Base-by-base conservation (phyloP, 2,888 invertebrate genomes). In the Cephus runcator region DNA sequence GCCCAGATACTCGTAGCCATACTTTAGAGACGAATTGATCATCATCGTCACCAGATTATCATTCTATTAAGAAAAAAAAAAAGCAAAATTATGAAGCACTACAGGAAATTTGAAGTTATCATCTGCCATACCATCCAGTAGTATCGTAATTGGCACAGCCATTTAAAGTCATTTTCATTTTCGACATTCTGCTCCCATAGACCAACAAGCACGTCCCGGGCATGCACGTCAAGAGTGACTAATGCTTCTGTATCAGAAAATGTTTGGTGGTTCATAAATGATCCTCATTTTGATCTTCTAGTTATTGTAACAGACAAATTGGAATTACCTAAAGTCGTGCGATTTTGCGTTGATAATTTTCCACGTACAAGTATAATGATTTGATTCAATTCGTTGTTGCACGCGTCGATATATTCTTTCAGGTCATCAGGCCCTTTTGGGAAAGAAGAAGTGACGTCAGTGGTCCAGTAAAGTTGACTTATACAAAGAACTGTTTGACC, bases 171-270 rank as follows among this genome's bases (percentile, higher is more conserved):
- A 83, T 96, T 95, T 80, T 95, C 94, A 71, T 93, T 94, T 15
- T 92, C 92, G 0, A 98, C 96, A 80, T 93, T 92, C 56, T 93
- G 93, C 0, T 94, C 93, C 69, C 95, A 94, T 12, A 97, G 92
- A 77, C 95, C 94, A 77, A 94, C 92, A 1, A 98, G 93, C 0
- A 97, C 97, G 91, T 98, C 98, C 85, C 98, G 94, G 0, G 97
- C 97, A 90, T 99, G 98, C 0, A 98, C 98, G 89, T 98, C 98
- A 81, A 98, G 92, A 11, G 98, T 97, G 1, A 98, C 97, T 81
- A 98, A 92, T 0, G 98, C 98, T 78, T 98, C 96, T 95, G 84
- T 69, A 76, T 34, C 11, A 11, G 2, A 36, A 74, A 74, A 35
- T 56, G 9, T 56, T 23, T 23, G 9, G 23, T 56, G 2, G 23